These are phyloP conservation scores for Capra hircus DNA, from an alignment of 2,113 vertebrate genomes.

Conservation along the genomic window DNA sequence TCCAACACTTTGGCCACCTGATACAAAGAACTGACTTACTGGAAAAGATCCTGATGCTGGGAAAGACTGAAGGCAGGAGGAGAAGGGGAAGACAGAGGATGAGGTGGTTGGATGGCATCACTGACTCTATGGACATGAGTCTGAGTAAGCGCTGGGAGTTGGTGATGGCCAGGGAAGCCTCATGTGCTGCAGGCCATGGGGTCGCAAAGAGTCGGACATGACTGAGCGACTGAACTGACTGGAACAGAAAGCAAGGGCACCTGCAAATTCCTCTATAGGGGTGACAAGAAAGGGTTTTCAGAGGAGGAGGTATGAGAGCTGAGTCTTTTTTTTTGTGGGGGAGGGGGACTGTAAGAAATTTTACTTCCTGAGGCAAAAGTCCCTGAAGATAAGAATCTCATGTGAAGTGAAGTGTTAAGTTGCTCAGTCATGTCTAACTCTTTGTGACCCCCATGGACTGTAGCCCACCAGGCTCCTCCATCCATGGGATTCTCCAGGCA, in stretches of 20 bases:
- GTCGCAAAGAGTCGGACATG: accelerated
- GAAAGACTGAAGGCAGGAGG: not conserved
- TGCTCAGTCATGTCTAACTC: not conserved
- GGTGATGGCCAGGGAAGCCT: not conserved
- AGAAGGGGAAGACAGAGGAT: not conserved
- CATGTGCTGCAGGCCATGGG: not conserved
- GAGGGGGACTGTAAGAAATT: not conserved
- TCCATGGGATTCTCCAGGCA: not conserved
- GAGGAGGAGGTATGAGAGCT: not conserved
- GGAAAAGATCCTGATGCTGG: not conserved
- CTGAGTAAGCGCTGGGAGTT: not conserved
- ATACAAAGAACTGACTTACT: not conserved
- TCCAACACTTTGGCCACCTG: not conserved
- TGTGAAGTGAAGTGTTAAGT: not conserved
- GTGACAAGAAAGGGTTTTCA: not conserved
- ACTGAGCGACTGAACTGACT: not conserved
- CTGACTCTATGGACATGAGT: not conserved
- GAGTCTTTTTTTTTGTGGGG: not conserved
- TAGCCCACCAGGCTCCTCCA: not conserved
- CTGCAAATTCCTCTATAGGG: not conserved
- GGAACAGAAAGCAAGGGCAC: not conserved
- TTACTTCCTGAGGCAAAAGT: not conserved
- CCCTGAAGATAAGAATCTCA: not conserved
- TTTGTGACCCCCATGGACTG: not conserved
- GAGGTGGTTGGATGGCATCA: not conserved